Base-by-base conservation (phyloP, 2,888 invertebrate species). In the Pilophorus perplexus region DNA sequence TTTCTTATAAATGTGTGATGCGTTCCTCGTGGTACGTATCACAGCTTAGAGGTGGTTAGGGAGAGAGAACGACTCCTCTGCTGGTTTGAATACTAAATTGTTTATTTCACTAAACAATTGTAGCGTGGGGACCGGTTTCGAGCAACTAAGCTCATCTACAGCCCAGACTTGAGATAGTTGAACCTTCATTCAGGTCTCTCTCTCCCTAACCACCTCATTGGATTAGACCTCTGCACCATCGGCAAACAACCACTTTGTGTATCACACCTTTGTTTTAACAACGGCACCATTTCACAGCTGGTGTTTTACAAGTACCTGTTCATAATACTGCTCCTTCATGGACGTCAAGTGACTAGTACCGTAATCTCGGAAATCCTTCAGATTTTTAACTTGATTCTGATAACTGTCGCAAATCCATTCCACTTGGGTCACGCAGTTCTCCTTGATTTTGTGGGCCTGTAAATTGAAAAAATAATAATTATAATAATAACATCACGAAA, bases 361-460 rank as follows among this genome's bases (percentile, higher is more conserved):
- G 76, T 93, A 94, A 75, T 95, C 94, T 70, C 93, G 82, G 73
- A 96, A 89, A 75, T 93, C 93, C 73, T 87, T 85, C 60, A 93
- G 81, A 76, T 93, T 89, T 74, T 87, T 89, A 52, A 91, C 86
- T 79, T 95, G 95, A 37, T 86, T 83, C 73, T 89, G 87, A 77
- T 96, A 96, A 76, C 93, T 94, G 75, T 86, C 90, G 75, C 93
- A 88, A 72, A 96, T 90, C 86, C 91, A 91, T 74, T 95, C 95
- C 80, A 94, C 89, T 80, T 95, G 95, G 76, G 90, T 90, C 23
- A 88, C 85, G 76, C 95, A 96, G 75, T 96, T 95, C 75, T 95
- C 94, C 75, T 90, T 89, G 74, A 96, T 93, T 71, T 90, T 84
- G 77, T 89, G 88, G 72, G 94, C 92, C 87, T 88, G 76, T 27